Conservation (phyloP, 1,140 invertebrate species). For the Pantala flavescens region DNA sequence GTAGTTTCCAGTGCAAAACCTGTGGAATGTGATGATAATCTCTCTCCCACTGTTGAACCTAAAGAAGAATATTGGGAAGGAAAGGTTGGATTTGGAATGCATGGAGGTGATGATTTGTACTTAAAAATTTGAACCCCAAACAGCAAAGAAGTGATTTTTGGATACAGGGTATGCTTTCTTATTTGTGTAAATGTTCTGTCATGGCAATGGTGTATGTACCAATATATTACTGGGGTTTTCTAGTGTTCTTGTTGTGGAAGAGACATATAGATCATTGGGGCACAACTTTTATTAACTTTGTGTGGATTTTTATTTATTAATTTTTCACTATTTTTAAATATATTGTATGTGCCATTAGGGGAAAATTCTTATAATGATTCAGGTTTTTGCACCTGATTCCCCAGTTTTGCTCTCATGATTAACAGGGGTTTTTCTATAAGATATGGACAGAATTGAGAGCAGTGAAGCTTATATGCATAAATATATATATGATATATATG, state of each 20-base stretch:
- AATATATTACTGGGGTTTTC: slow-evolving; percentile 14
- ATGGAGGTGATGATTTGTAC: slow-evolving; percentile 9
- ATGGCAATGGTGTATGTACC: slow-evolving; percentile 12
- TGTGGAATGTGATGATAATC: slow-evolving; percentile 2
- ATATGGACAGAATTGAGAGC: slow-evolving; percentile 11
- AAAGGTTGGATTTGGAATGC: slow-evolving; percentile 9
- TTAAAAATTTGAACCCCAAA: slow-evolving; percentile 16
- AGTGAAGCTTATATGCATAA: slow-evolving; percentile 13
- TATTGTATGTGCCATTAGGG: neutral
- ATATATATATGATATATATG: slow-evolving; percentile 9
- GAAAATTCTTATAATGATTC: slow-evolving; percentile 14
- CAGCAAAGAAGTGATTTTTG: slow-evolving; percentile 15
- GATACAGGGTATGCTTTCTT: slow-evolving; percentile 16
- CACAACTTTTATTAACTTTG: slow-evolving; percentile 11
- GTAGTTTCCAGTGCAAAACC: slow-evolving; percentile 2
- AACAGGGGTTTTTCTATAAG: slow-evolving; percentile 14
- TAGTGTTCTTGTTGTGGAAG: slow-evolving; percentile 13
- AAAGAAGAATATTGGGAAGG: slow-evolving; percentile 9
- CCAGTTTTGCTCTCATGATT: slow-evolving; percentile 12
- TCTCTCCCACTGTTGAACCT: neutral
- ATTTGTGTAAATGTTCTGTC: slow-evolving; percentile 17
- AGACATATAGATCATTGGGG: slow-evolving; percentile 11
- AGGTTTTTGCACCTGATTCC: slow-evolving; percentile 10
- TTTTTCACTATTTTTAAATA: slow-evolving; percentile 15
- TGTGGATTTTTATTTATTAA: slow-evolving; percentile 15